phyloP scores from a whole-genome alignment of 92 coral and sea anemone species.

The Epizoanthus illoricatus region DNA sequence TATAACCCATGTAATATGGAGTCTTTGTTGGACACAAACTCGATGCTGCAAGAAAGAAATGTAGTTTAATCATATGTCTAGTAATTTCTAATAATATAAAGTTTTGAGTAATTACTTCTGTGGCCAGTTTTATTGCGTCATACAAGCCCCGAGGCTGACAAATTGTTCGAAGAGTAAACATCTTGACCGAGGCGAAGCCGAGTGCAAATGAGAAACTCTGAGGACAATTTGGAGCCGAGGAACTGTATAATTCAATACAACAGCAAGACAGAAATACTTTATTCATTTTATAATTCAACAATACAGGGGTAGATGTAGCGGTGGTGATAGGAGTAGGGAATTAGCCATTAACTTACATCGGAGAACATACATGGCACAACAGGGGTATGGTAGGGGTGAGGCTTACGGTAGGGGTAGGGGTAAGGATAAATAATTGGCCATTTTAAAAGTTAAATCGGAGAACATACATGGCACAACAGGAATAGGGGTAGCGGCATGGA shows the following conservation, averaged over 20 bases:
- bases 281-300: no score
- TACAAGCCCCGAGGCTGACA: no score
- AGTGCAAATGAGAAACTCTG: no score
- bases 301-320: no score
- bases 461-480: background rate
- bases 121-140: no score
- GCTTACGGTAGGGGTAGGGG: background rate
- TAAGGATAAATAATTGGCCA: no score
- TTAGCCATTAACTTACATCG: background rate
- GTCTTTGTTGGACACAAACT: conserved; percentile 74
- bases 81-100: no score
- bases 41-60: conserved; percentile 50
- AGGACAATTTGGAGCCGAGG: no score
- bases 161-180: no score
- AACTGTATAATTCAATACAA: background rate
- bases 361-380: background rate
- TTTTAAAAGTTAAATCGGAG: background rate
- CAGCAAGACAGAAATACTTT: no score
- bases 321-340: background rate
- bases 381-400: background rate
- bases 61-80: background rate
- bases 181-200: no score
- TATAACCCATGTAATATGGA: conserved; percentile 82
- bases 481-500: background rate
- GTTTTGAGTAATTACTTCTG: no score